Evolutionary conservation across 2,888 invertebrate species (phyloP).

Genomic region (Keiferia lycopersicella): DNA sequence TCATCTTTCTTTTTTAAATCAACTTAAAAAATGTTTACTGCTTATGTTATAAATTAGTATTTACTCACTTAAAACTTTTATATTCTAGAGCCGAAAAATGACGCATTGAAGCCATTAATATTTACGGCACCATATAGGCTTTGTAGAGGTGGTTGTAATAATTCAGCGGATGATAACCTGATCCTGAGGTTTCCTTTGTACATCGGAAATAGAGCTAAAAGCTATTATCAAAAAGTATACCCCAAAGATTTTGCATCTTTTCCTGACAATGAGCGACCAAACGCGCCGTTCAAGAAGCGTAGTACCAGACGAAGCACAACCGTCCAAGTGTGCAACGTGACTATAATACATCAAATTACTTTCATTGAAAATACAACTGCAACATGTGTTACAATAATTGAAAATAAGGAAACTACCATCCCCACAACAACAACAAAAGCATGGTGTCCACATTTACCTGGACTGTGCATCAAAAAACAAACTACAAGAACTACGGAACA

Average conservation of each 20-base stretch:
- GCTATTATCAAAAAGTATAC: constrained; percentile 44
- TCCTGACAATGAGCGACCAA: constrained; percentile 28
- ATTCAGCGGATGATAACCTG: constrained; percentile 39
- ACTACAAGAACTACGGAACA: not conserved
- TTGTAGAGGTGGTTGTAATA: constrained; percentile 52
- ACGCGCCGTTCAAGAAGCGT: constrained; percentile 49
- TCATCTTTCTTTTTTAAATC: too few species aligned
- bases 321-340: constrained; percentile 37
- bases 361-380: not conserved
- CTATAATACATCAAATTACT: not conserved
- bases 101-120: constrained; percentile 46
- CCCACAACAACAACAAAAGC: not conserved
- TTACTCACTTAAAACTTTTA: constrained; percentile 21
- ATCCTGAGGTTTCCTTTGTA: constrained; percentile 58
- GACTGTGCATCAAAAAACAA: not conserved
- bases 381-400: not conserved
- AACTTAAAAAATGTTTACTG: too few species aligned
- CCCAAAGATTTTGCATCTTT: constrained; percentile 43
- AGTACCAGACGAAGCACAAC: constrained; percentile 37
- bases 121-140: constrained; percentile 69
- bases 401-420: not conserved
- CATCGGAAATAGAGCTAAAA: constrained; percentile 47
- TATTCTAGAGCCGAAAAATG: constrained; percentile 52
- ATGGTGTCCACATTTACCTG: not conserved
- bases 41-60: too few species aligned